These are phyloP conservation scores for Sebastiscus tertius DNA, from an alignment of 2,797 vertebrate genomes.

Conservation along the genomic window DNA sequence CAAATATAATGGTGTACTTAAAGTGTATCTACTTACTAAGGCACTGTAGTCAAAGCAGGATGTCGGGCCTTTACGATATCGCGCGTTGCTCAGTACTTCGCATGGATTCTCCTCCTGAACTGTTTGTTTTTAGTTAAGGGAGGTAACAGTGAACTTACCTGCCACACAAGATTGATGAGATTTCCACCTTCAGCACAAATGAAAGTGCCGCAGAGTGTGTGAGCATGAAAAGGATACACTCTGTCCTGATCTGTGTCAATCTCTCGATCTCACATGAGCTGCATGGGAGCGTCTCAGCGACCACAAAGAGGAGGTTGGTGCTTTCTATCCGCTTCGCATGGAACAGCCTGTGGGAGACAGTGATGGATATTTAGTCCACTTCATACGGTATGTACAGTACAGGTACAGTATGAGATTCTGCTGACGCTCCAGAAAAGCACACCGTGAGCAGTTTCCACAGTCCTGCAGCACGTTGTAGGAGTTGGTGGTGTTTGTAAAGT, in stretches of 20 bases:
- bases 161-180: background rate
- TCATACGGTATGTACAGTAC: background rate
- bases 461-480: conserved; percentile 96
- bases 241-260: conserved; percentile 90
- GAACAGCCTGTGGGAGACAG: conserved; percentile 86
- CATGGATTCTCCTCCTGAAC: conserved; percentile 90
- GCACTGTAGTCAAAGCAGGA: conserved; percentile 98
- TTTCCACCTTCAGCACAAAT: conserved; percentile 3
- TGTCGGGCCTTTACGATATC: conserved; percentile 94
- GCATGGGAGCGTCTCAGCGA: conserved; percentile 96
- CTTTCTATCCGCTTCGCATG: conserved; percentile 93
- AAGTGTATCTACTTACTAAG: conserved; percentile 81
- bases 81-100: conserved; percentile 91
- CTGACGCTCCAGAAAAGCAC: conserved; percentile 45
- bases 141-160: background rate
- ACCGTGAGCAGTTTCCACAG: conserved; percentile 99
- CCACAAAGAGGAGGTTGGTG: conserved; percentile 97
- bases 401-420: conserved; percentile 4
- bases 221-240: conserved; percentile 91
- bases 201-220: background rate
- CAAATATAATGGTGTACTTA: background rate
- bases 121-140: conserved; percentile 72
- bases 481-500: conserved; percentile 93
- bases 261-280: conserved; percentile 94
- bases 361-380: conserved; percentile 14